Percentiles rank a stretch among this genome's conserved stretches.
Evolutionary conservation across 2,113 vertebrate species (phyloP).

Genomic region (Pteruthius melanotis): DNA sequence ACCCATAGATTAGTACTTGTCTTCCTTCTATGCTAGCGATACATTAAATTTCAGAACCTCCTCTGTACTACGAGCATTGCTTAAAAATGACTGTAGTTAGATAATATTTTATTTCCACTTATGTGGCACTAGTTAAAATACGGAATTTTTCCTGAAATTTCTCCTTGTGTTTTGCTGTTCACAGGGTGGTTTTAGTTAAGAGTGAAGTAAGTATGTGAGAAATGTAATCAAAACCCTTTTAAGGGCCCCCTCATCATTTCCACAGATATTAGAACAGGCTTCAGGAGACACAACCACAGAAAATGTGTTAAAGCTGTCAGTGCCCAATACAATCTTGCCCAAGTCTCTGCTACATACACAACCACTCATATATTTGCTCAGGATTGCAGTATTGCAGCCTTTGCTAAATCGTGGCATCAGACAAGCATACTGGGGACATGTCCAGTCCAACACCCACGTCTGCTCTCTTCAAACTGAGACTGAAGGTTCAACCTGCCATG

Average conservation of each 20-base stretch:
- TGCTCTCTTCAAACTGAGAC: background rate
- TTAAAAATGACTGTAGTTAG: background rate
- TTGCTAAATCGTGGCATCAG: background rate
- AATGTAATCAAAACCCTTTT: background rate
- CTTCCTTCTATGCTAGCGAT: background rate
- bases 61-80: background rate
- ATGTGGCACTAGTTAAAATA: background rate
- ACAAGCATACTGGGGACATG: rapidly evolving
- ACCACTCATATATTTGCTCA: rapidly evolving
- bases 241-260: background rate
- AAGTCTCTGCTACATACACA: background rate
- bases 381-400: background rate
- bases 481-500: rapidly evolving
- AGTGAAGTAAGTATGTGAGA: background rate
- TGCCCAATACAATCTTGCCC: background rate
- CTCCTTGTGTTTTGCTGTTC: background rate
- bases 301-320: background rate
- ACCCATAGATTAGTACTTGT: background rate
- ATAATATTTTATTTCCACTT: background rate
- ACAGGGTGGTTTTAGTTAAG: background rate
- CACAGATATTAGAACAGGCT: background rate
- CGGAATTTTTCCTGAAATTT: background rate
- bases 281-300: background rate
- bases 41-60: background rate
- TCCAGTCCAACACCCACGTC: background rate